Evolutionary conservation across 2,797 vertebrate species (phyloP), one percentile per base, ranked within the genome.

Genomic region (Mus spretus): DNA sequence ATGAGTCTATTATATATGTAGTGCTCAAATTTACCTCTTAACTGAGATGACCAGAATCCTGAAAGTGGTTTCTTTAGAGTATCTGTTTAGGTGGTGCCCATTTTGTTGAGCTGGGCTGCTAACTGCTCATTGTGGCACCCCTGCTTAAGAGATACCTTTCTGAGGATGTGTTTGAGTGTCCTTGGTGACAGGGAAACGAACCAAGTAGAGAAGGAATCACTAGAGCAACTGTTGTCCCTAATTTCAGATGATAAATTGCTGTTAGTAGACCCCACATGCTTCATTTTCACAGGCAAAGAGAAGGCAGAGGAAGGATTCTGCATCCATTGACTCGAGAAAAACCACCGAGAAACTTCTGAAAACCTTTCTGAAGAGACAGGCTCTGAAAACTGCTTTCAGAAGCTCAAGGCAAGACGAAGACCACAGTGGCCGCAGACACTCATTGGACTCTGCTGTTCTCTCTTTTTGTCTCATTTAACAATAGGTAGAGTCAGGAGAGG

Each of bases 331-430:
- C 98, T 99, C 99, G 83, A 99, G 98, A 92, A 99, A 99, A 98
- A 99, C 99, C 61, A 98, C 99, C 50, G 99, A 99, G 94, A 99
- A 99, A 95, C 99, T 99, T 83, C 98, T 99, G 93, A 99, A 97
- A 98, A 99, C 99, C 0, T 99, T 99, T 96, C 97, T 99, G 96
- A 99, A 99, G 98, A 99, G 99, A 98, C 99, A 99, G 37, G 99
- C 99, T 50, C 98, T 99, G 96, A 99, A 99, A 99, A 99, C 99
- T 93, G 99, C 99, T n/a, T 98, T 99, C 61, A 98, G 97, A 88
- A 98, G 98, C 96, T 98, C 98, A 97, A 99, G 98, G 98, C 96
- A 98, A 98, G 98, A 94, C 77, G 88, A 59, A 44, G 72, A 74
- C 63, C 55, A 55, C 3, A 55, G 31, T 79, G 4, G 28, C 85